Base-by-base conservation (phyloP, 2,113 vertebrate species). In the Epinephelus lanceolatus region DNA sequence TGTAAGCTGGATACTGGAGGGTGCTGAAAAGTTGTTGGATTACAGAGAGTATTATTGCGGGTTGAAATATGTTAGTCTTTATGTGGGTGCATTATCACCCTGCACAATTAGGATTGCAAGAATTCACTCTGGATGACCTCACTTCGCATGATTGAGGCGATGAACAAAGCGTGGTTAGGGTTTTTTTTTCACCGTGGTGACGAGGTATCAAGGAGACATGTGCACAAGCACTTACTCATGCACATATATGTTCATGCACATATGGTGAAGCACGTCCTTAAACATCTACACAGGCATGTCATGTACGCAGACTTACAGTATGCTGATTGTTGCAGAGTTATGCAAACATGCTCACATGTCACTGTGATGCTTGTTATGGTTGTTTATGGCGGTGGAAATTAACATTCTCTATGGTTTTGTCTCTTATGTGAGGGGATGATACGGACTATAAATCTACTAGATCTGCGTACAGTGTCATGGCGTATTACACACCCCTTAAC, bases 311-410 rank as follows among this genome's bases (percentile, higher is more conserved):
- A 83, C 30, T 57, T 21, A 33, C 47, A 70, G 63, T 21, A 9
- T 47, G 53, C 59, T n/a, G 61, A 80, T 76, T 74, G 49, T 66
- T 76, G 67, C 52, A 2, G 49, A 76, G 65, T 56, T 74, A 78
- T 81, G 27, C 69, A 63, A 62, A 83, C 86, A 21, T 53, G 76
- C 84, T 70, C 68, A 25, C 84, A 63, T 83, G 75, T 87, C 79
- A 80, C 40, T 25, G 62, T 23, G 47, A 74, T 66, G 80, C 89
- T 85, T 78, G 73, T 91, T 88, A 45, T 18, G 79, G 66, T 89
- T 93, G 84, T 93, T 94, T 93, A 93, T 86, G 80, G 62, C 37
- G 51, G 68, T 91, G 91, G 87, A 92, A 94, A 93, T 92, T 49
- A 94, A 81, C 89, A 91, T 90, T 92, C 78, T 90, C 88, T 75